Percentiles rank a stretch among this genome's conserved stretches.
Evolutionary conservation across 2,113 vertebrate species (phyloP).

Genomic region (Festucalex cinctus): DNA sequence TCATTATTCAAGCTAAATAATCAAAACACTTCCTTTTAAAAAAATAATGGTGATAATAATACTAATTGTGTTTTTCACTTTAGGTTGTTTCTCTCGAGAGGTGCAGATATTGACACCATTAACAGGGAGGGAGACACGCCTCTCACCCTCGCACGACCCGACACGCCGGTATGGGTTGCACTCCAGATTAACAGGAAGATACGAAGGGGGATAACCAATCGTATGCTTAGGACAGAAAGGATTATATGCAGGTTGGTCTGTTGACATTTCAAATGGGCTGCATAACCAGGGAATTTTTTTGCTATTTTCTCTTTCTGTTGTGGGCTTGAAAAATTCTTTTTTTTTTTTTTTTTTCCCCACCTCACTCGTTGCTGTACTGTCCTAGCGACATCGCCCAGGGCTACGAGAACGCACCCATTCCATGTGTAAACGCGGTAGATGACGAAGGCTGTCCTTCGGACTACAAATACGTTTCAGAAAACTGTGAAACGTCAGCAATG

Average conservation of each 20-base stretch:
- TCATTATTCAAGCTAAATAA: conserved; percentile 1
- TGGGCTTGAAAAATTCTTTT: not conserved
- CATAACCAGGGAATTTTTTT: too few relatives aligned
- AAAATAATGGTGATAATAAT: not conserved
- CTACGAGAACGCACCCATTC: conserved; percentile 88
- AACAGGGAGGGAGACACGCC: conserved; percentile 89
- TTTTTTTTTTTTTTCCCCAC: not conserved
- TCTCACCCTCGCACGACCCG: conserved; percentile 76
- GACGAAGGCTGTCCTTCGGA: conserved; percentile 85
- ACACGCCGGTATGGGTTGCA: conserved; percentile 85
- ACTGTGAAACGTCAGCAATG: conserved; percentile 92
- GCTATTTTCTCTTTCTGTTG: too few relatives aligned
- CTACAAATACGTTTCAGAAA: conserved; percentile 90
- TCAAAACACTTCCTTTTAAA: not conserved
- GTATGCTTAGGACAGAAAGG: conserved; percentile 81
- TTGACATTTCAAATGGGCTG: not conserved
- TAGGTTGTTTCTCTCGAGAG: conserved; percentile 87
- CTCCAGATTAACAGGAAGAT: conserved; percentile 90
- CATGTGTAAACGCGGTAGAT: conserved; percentile 87
- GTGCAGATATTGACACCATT: conserved; percentile 83
- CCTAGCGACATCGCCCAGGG: conserved; percentile 85
- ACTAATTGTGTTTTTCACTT: not conserved
- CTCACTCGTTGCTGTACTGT: not conserved
- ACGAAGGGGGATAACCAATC: conserved; percentile 80
- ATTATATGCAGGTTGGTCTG: conserved; percentile 82